phyloP scores from a whole-genome alignment of 1,140 invertebrate genomes.

The Antheraea mylitta region DNA sequence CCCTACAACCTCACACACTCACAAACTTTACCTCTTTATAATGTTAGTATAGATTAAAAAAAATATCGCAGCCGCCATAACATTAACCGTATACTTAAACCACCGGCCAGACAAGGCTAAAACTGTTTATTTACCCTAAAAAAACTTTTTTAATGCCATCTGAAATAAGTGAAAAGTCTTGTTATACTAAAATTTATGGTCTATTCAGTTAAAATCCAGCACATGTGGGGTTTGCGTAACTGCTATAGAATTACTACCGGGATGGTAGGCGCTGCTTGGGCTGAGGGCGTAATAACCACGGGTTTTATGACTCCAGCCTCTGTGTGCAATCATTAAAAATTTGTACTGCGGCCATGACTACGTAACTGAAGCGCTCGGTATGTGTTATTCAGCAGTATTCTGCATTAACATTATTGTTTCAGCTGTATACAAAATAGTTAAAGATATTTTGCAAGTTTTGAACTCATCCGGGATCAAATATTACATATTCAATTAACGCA shows the following conservation, averaged over 20 bases:
- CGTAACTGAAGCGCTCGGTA: neutral
- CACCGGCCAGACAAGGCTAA: too few relatives aligned
- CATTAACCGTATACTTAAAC: too few relatives aligned
- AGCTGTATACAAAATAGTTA: too few relatives aligned
- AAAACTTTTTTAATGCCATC: neutral
- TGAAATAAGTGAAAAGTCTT: neutral
- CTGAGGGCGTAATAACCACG: slow-evolving; percentile 1
- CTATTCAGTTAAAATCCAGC: slow-evolving; percentile 2
- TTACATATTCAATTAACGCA: too few relatives aligned
- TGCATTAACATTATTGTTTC: neutral
- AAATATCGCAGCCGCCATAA: too few relatives aligned
- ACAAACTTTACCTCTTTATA: too few relatives aligned
- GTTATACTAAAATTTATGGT: neutral
- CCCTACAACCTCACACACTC: too few relatives aligned
- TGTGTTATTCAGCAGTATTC: neutral
- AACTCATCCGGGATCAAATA: too few relatives aligned
- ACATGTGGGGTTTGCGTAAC: neutral
- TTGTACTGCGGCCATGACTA: neutral
- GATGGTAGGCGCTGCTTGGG: neutral
- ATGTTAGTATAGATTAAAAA: too few relatives aligned
- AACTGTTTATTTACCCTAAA: neutral
- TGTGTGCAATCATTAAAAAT: slow-evolving; percentile 1
- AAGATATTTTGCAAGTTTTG: too few relatives aligned
- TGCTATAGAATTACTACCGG: neutral
- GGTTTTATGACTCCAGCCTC: neutral